Base-by-base conservation (phyloP, 2,797 vertebrate species). In the Liparis tanakae region DNA sequence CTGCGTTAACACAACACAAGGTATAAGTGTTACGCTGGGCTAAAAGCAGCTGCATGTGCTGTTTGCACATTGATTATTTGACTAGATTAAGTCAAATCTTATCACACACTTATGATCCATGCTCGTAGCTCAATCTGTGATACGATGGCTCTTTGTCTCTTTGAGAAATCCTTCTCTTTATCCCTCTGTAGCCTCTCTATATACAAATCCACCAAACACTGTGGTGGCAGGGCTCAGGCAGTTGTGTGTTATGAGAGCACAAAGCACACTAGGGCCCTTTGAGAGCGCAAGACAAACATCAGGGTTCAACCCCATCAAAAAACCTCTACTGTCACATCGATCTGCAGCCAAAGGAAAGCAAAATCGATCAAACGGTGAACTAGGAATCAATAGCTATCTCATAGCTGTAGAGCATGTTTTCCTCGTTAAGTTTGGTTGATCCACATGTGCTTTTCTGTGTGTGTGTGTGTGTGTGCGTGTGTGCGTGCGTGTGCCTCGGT, bases 381-480 rank as follows among this genome's bases (percentile, higher is more conserved):
- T 84, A 72, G 82, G 81, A 91, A 94, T 94, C 93, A 92, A 94
- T 93, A 91, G 85, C 89, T 67, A 93, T 93, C 88, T 93, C 88
- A 88, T 90, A 78, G 90, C 79, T 79, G 82, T 70, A 81, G 81
- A 89, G 81, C 85, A 84, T 78, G 87, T 83, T 91, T 88, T 85
- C 67, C 88, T 90, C 43, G 85, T 90, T 88, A 88, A 71, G 78
- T 83, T 82, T 79, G 82, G 75, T 60, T 90, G 85, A 91, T 92
- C 86, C 84, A 83, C 86, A 79, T 73, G 83, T 85, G 61, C 73
- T 69, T 81, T 67, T 81, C 44, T 39, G 39, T 56, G 36, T 46
- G 56, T 50, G 66, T 33, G 58, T 33, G 48, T 60, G 44, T 58
- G 46, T 10, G n/a, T 20, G 48, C 10, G 48, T 46, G 43, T 5